Conservation (phyloP, 2,888 invertebrate genomes). For the Hirtodrosophila confusa region DNA sequence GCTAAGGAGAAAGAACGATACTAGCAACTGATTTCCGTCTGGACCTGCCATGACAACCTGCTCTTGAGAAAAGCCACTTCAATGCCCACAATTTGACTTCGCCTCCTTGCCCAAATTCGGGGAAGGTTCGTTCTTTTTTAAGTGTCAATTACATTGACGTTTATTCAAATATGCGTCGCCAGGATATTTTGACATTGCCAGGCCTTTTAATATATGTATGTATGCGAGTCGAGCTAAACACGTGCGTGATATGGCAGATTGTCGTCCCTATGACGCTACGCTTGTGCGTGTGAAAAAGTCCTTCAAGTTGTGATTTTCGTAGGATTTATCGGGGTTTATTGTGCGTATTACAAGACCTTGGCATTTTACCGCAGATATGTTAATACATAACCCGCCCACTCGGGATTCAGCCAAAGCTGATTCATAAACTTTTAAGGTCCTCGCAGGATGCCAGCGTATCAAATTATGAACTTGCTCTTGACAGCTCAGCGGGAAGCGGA, state of each 20-base stretch:
- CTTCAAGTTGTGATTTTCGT: slow-evolving; percentile 73
- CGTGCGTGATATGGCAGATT: slow-evolving; percentile 36
- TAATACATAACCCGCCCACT: slow-evolving; percentile 50
- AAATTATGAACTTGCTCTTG: slow-evolving; percentile 45
- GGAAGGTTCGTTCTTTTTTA: slow-evolving; percentile 38
- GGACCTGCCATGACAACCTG: slow-evolving; percentile 5
- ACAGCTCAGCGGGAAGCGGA: background rate
- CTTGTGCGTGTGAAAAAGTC: slow-evolving; percentile 67
- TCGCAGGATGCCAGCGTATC: slow-evolving; percentile 31
- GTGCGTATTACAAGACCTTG: slow-evolving; percentile 65
- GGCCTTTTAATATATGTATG: slow-evolving; percentile 46
- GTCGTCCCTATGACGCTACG: slow-evolving; percentile 8
- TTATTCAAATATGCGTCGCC: slow-evolving; percentile 76
- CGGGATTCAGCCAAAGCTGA: background rate
- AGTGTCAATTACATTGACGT: slow-evolving; percentile 81
- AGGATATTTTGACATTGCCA: slow-evolving; percentile 56
- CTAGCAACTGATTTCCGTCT: slow-evolving; percentile 28
- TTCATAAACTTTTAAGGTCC: slow-evolving; percentile 64
- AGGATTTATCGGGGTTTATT: slow-evolving; percentile 73
- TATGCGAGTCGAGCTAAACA: slow-evolving; percentile 11
- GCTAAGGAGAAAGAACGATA: too few species aligned
- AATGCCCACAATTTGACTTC: slow-evolving; percentile 38
- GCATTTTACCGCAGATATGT: slow-evolving; percentile 65
- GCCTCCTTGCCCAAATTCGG: slow-evolving; percentile 18
- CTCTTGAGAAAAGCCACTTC: slow-evolving; percentile 4